Evolutionary conservation across 2,113 vertebrate genomes (phyloP).

Genomic region (Bucco capensis): DNA sequence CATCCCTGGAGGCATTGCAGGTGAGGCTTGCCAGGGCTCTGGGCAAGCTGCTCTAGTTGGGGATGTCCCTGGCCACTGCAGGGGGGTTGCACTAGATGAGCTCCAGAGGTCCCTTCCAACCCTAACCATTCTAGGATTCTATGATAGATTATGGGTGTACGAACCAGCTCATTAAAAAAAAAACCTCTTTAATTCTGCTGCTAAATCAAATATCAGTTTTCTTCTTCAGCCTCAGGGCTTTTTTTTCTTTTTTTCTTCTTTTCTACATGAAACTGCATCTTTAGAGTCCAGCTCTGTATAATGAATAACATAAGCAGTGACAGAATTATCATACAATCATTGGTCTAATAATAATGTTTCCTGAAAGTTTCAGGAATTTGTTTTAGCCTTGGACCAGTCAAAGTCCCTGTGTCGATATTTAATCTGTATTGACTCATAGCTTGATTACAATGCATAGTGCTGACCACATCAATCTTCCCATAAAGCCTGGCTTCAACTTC

Average conservation of each 20-base stretch:
- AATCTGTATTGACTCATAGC: constrained; percentile 42
- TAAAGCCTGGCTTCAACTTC: neutral
- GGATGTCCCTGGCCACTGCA: too few relatives aligned
- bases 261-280: neutral
- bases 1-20: too few relatives aligned
- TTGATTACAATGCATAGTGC: constrained; percentile 29
- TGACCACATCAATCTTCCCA: constrained; percentile 32
- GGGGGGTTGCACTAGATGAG: too few relatives aligned
- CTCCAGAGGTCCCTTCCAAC: too few relatives aligned
- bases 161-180: constrained; percentile 12
- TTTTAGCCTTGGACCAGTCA: neutral
- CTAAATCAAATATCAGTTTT: constrained; percentile 16
- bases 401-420: constrained; percentile 57
- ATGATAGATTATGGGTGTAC: neutral
- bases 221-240: neutral
- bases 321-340: neutral
- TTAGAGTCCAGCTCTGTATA: neutral
- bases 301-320: neutral
- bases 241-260: neutral
- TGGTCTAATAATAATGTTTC: neutral
- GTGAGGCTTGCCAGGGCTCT: too few relatives aligned
- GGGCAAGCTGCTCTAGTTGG: too few relatives aligned
- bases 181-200: neutral
- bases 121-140: too few relatives aligned
- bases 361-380: neutral